Evolutionary conservation across 2,113 vertebrate genomes (phyloP).

Genomic region (Glareola pratincola): DNA sequence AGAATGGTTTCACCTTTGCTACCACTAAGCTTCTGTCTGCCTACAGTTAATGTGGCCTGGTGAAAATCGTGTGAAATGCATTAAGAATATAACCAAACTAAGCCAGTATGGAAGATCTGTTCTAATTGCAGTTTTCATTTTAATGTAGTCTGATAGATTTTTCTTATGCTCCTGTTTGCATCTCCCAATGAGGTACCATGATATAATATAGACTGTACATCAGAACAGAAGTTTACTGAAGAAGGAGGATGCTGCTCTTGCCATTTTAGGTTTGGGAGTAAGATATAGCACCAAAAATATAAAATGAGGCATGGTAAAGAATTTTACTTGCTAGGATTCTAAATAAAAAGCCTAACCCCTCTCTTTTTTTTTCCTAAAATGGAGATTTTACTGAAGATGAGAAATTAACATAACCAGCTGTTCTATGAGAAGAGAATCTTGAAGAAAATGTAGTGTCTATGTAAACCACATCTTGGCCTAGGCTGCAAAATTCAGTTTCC

Average conservation of each 20-base stretch:
- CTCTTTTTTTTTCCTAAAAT: slow-evolving; percentile 31
- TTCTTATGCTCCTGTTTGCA: neutral
- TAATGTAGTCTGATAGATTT: neutral
- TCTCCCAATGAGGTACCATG: neutral
- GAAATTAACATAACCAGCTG: slow-evolving; percentile 35
- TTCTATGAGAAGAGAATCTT: slow-evolving; percentile 18
- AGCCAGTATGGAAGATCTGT: neutral
- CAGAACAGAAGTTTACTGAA: neutral
- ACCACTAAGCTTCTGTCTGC: neutral
- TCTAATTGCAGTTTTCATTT: neutral
- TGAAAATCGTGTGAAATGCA: neutral
- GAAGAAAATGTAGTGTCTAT: slow-evolving; percentile 23
- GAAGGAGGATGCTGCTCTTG: neutral
- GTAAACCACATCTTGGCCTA: slow-evolving; percentile 60
- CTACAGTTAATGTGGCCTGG: neutral
- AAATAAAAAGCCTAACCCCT: neutral
- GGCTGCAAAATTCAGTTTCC: slow-evolving; percentile 25
- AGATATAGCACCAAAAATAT: neutral
- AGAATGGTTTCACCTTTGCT: neutral
- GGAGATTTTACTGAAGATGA: slow-evolving; percentile 28
- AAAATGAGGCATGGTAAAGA: neutral
- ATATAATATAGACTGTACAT: neutral
- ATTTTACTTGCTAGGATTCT: neutral
- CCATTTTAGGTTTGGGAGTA: neutral
- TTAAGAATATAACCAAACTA: neutral